Base-by-base conservation (phyloP, 37 sponge, comb jelly and placozoan genomes). In the Axinella damicornis region DNA sequence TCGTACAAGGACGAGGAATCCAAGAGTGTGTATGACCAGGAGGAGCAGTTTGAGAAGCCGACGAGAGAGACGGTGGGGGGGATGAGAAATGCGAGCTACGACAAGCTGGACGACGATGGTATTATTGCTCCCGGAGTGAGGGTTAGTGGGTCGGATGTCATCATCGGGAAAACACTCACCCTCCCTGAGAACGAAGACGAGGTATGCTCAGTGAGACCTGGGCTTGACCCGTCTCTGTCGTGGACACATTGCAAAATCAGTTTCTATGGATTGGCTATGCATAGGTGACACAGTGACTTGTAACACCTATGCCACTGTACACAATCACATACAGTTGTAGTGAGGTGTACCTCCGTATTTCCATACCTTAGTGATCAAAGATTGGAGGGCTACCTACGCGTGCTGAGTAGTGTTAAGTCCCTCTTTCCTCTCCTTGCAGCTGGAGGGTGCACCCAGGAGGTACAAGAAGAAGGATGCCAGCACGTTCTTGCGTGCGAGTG, bases 31-130 rank as follows among this genome's bases (percentile, higher is more conserved):
- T 74, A 94, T 61, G 93, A 93, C 39, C 90, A 94, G 68, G 99
- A 97, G 84, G 99, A 97, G 73, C 66, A 74, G 40, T 97, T 99
- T 76, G 99, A 99, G 85, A 97, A 91, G 53, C 99, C 99, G 19
- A 82, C 90, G 12, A 73, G 92, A 22, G 94, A 95, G 19, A 69
- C 69, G 4, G 81, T 80, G 22, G 27, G 30, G 9, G 99, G 98
- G 5, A 97, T 99, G 96, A 86, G 98, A 40, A 92, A 92, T 83
- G 99, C 95, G 24, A 74, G 88, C 40, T 99, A 99, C 71, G 98
- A 97, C 65, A 99, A 99, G 76, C 73, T 99, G 69, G 99, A 99
- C 32, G 98, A 97, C 37, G 99, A 99, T 73, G 99, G 99, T 15
- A 94, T 99, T 71, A 94, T 99, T 18, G 90, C 98, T 16, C 99